Conservation (phyloP, 2,888 invertebrate genomes). For the Tachystola acroxantha region DNA sequence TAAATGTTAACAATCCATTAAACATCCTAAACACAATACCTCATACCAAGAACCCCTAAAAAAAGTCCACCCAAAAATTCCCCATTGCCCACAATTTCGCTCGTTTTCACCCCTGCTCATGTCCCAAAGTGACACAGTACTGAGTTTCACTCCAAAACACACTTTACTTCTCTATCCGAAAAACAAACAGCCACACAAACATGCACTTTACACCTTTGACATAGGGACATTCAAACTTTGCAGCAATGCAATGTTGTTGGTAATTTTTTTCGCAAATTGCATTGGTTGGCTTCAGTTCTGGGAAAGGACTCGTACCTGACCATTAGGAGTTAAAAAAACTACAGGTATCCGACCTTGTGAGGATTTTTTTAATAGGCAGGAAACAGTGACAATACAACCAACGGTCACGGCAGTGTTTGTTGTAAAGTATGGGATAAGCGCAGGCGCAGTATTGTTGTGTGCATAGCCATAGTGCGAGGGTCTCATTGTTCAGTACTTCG, state of each 20-base stretch:
- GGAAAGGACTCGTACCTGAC: slow-evolving; percentile 49
- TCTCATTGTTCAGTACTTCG: not conserved
- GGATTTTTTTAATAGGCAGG: slow-evolving; percentile 47
- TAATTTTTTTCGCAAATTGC: slow-evolving; percentile 31
- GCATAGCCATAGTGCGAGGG: not conserved
- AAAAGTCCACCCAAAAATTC: slow-evolving; percentile 16
- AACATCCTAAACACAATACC: slow-evolving; percentile 21
- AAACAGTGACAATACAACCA: slow-evolving; percentile 56
- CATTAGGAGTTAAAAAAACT: slow-evolving; percentile 39
- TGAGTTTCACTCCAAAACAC: slow-evolving; percentile 9
- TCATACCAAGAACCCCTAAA: slow-evolving; percentile 18
- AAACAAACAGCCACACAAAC: slow-evolving; percentile 12
- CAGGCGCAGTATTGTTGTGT: slow-evolving; percentile 21
- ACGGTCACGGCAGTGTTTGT: slow-evolving; percentile 38
- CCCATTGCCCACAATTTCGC: slow-evolving; percentile 19
- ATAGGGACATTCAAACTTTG: slow-evolving; percentile 14
- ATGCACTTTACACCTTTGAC: slow-evolving; percentile 24
- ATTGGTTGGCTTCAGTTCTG: slow-evolving; percentile 31
- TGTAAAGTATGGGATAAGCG: slow-evolving; percentile 32
- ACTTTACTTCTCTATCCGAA: not conserved
- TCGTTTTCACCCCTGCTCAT: slow-evolving; percentile 22
- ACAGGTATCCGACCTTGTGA: slow-evolving; percentile 48
- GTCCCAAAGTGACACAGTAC: slow-evolving; percentile 18
- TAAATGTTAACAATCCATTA: slow-evolving; percentile 29
- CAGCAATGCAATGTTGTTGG: slow-evolving; percentile 3